Conservation (phyloP, 2,113 vertebrate species). For the Gymnobelideus leadbeateri region DNA sequence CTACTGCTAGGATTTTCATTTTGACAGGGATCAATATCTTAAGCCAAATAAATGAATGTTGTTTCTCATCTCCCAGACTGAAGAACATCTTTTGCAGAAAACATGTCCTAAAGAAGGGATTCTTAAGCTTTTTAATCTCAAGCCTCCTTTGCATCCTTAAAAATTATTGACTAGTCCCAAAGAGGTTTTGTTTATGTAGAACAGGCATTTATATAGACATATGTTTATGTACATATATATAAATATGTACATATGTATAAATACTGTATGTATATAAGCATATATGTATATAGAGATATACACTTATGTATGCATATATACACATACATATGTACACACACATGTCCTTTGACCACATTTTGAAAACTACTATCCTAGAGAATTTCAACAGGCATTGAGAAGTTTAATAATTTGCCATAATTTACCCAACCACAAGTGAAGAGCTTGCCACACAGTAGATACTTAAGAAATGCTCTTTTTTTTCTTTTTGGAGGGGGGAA, state of each 20-base stretch:
- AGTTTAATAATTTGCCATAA: neutral
- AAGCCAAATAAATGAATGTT: neutral
- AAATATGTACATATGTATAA: no score
- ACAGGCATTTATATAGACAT: neutral
- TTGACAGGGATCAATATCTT: neutral
- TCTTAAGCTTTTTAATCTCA: neutral
- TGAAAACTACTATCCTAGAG: neutral
- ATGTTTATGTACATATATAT: neutral
- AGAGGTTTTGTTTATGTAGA: neutral
- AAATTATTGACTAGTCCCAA: neutral
- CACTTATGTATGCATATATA: neutral
- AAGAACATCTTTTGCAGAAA: neutral
- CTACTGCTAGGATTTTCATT: neutral
- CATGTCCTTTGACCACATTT: neutral
- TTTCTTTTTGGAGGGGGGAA: no score
- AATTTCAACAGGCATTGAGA: neutral
- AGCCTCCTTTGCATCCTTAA: neutral
- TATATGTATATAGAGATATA: no score
- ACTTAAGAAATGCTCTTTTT: slow-evolving; percentile 35
- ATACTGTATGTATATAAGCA: no score
- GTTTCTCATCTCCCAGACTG: neutral
- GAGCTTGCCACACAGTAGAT: neutral
- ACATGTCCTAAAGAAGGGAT: neutral
- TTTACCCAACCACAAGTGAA: neutral
- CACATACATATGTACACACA: neutral